Evolutionary conservation across 2,797 vertebrate species (phyloP).

Genomic region (Anguilla anguilla): DNA sequence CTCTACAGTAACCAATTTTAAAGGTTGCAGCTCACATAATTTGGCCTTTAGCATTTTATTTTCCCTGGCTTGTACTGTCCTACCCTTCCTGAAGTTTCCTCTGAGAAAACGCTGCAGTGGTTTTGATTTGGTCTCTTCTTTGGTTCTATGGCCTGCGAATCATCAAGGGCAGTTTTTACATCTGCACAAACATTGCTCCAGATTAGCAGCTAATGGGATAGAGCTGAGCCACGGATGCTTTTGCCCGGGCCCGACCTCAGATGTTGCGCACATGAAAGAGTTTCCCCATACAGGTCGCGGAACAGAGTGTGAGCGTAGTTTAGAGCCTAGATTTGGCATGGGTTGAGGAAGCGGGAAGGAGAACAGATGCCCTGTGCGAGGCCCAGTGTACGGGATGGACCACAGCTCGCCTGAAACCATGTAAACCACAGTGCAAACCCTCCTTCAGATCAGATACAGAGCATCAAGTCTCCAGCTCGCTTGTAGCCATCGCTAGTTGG

Average conservation of each 20-base stretch:
- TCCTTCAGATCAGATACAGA: constrained; percentile 4
- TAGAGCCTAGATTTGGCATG: constrained; percentile 34
- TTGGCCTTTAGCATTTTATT: constrained; percentile 44
- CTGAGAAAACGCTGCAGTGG: constrained; percentile 16
- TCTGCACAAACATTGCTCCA: constrained; percentile 21
- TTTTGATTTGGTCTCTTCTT: not conserved
- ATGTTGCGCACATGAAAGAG: constrained; percentile 24
- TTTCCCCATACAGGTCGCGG: constrained; percentile 22
- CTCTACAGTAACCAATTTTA: constrained; percentile 48
- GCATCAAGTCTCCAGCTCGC: not conserved
- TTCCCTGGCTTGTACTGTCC: constrained; percentile 35
- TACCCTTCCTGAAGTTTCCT: constrained; percentile 18
- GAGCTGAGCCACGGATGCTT: constrained; percentile 17
- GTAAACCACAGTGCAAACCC: constrained; percentile 2
- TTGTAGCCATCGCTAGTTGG: not conserved
- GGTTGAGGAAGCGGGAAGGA: constrained; percentile 30
- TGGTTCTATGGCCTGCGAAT: not conserved
- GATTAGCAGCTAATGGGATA: constrained; percentile 31
- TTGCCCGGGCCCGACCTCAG: not conserved
- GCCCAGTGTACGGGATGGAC: constrained; percentile 28
- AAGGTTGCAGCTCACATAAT: constrained; percentile 51
- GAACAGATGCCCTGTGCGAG: constrained; percentile 43
- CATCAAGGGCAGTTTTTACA: constrained; percentile 22
- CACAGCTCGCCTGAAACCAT: constrained; percentile 19
- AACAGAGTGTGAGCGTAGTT: constrained; percentile 28